Evolutionary conservation across 2,113 vertebrate species (phyloP), one percentile per base, ranked within the genome.

Genomic region (Donacobius atricapilla): DNA sequence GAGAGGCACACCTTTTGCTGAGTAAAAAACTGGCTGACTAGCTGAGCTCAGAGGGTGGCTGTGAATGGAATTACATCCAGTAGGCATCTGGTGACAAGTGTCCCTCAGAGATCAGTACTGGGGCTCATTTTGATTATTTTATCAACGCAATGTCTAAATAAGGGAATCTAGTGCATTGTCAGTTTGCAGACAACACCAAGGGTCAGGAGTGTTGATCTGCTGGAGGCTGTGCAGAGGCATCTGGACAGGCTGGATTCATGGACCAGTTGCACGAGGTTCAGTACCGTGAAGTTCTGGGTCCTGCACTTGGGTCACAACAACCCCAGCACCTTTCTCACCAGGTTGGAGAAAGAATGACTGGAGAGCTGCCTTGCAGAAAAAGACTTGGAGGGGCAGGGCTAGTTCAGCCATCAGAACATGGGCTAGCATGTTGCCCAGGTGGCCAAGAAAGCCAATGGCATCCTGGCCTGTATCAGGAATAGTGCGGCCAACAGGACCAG

Each of bases 121-220:
- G 24, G 6, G 16, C 16, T 50, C 0, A 0, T 66, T 53, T 21
- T n/a, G 18, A 30, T n/a, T 64, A 21, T 71, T 57, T 35, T 44
- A 63, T 28, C 23, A 44, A 15, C 30, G 19, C 9, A 51, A 10
- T 8, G 7, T 30, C 28, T 47, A 45, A 37, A 68, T 40, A 13
- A 54, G 20, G 17, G 19, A 13, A 60, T 42, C 3, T 23, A 63
- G 18, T 37, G 13, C 28, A 53, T 22, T 31, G 11, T 28, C 24
- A 28, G 14, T 63, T 63, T 57, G 35, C 15, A 21, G 56, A 37
- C 35, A 28, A 8, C 22, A 56, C 4, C 23, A 70, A 37, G 31
- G 23, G 23, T 13, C 7, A 17, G 42, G 23, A 33, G 2, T 40
- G 24, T 27, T 54, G 40, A 19, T 47, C 40, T 76, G 31, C 63